phyloP scores from a whole-genome alignment of 1,140 invertebrate genomes.

The Paraescarpia echinospica region DNA sequence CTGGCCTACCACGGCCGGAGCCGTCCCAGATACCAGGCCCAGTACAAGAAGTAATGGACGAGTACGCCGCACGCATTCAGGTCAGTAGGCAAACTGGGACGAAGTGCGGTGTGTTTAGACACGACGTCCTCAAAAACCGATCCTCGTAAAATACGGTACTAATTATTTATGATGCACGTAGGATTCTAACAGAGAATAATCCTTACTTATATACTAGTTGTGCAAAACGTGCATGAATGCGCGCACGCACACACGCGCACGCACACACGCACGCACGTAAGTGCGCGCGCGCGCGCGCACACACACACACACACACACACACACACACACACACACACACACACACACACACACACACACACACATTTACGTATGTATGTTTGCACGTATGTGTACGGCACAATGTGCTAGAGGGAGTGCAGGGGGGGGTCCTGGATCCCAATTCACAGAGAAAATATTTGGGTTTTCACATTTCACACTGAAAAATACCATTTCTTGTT shows the following conservation, averaged over 20 bases:
- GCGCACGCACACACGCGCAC: constrained; percentile 27
- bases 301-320: constrained; percentile 9
- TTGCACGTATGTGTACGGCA: no score
- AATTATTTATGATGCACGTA: no score
- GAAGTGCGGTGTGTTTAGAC: constrained; percentile 28
- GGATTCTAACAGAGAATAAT: no score
- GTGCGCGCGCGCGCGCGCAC: constrained; percentile 23
- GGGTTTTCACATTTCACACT: no score
- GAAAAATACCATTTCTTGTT: no score
- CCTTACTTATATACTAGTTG: no score
- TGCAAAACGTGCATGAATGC: neutral
- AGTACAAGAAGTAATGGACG: neutral
- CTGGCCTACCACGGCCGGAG: no score
- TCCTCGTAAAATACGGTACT: no score
- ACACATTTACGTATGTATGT: neutral
- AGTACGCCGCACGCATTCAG: constrained; percentile 25
- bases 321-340: constrained; percentile 6
- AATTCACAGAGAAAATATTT: no score
- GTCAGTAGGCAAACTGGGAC: constrained; percentile 31
- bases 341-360: constrained; percentile 23
- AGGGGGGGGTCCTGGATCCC: no score
- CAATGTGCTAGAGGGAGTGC: no score
- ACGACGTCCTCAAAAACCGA: no score
- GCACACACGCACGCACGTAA: constrained; percentile 23
- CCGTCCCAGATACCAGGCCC: neutral